Evolutionary conservation across 2,797 vertebrate species (phyloP), one percentile per base, ranked within the genome.

Genomic region (Scolopax bukidnonensis): DNA sequence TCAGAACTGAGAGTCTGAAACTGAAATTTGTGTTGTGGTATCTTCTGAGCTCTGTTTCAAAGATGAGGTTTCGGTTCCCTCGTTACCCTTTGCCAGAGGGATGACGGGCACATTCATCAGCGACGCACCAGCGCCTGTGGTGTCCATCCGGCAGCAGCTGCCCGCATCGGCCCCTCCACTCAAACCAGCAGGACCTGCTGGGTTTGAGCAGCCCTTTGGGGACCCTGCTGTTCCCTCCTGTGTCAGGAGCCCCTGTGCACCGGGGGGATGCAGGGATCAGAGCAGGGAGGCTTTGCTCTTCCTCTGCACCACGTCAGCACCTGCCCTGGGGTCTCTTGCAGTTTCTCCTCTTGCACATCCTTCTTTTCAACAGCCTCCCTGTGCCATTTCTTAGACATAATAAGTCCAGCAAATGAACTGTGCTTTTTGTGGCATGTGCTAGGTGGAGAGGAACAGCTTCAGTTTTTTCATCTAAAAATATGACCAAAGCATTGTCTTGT

Each of bases 41-140:
- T 61, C 54, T 56, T 90, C 40, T 63, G 33, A 93, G 45, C 45
- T 54, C 32, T 12, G 1, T 53, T 78, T 64, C 57, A 78, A 60
- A 87, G 32, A 11, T 27, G 25, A 18, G 3, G 0, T 87, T 84
- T 68, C 2, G 0, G 10, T 41, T 84, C 38, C 16, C 20, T 64
- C 63, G 11, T 67, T 51, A 51, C 45, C 14, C 16, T 83, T 77
- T 88, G 23, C 48, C 8, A 11, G 53, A 56, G 6, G 8, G 6
- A 24, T n/a, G 53, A 21, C 3, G 16, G 45, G 61, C 68, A 15
- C 54, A 57, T n/a, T 57, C 40, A 30, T 38, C 71, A 32, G 51
- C 0, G 0, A n/a, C 3, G 5, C 47, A 4, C 30, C 3, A 2
- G 25, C 1, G 1, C 54, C 54, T 4, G 1, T 41, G 9, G 36